Evolutionary conservation across 2,888 invertebrate genomes (phyloP).

Genomic region (Nineta flava): DNA sequence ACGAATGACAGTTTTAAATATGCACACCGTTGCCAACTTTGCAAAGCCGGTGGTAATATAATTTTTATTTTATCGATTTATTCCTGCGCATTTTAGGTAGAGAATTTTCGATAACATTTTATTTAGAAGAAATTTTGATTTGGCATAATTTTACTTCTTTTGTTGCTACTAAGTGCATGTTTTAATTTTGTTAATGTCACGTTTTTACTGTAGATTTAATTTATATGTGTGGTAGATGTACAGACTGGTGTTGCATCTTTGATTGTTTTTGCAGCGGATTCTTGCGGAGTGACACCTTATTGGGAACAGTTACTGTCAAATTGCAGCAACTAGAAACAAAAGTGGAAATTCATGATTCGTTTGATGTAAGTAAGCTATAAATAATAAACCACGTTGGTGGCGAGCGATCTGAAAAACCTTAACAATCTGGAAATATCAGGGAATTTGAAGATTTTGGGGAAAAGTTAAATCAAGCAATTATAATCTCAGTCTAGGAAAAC

Average conservation of each 20-base stretch:
- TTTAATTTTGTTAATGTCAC: not conserved
- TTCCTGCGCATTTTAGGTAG: too few relatives aligned
- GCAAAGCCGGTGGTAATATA: too few relatives aligned
- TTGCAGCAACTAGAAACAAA: constrained; percentile 77
- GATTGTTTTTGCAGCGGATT: constrained; percentile 77
- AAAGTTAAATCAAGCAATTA: not conserved
- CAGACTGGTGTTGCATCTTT: constrained; percentile 22
- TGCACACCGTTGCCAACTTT: too few relatives aligned
- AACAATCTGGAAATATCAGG: not conserved
- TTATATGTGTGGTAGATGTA: constrained; percentile 21
- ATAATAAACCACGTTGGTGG: not conserved
- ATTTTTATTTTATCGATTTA: too few relatives aligned
- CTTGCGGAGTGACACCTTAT: constrained; percentile 69
- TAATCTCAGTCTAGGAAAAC: not conserved
- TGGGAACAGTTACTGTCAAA: constrained; percentile 73
- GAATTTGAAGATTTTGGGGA: not conserved
- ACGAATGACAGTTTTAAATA: too few relatives aligned
- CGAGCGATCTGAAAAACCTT: not conserved
- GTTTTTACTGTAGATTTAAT: not conserved
- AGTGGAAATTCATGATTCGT: constrained; percentile 81
- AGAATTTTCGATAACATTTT: too few relatives aligned
- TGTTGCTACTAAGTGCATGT: too few relatives aligned
- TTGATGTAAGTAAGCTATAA: constrained; percentile 66
- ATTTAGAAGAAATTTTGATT: too few relatives aligned
- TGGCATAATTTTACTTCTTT: too few relatives aligned